A percentile compares a stretch with the other conserved stretches of the same genome.
Evolutionary conservation across 2,797 vertebrate genomes (phyloP).

Genomic region (Psittacula derbiana): DNA sequence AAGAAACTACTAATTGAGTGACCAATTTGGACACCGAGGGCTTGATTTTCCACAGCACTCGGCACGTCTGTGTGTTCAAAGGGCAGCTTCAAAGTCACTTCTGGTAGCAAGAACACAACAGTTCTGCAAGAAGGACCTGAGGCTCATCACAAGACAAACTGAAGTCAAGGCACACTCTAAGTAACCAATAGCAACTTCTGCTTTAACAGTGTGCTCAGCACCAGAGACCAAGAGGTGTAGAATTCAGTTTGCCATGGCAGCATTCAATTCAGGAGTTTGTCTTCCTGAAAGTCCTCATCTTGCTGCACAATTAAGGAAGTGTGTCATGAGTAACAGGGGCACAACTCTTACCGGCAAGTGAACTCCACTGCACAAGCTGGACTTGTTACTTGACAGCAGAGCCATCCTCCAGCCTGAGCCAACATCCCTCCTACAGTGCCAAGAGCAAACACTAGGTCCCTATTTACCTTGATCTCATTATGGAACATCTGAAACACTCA

Average conservation of each 20-base stretch:
- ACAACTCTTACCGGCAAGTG: background rate
- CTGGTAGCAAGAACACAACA: background rate
- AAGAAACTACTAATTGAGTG: constrained; percentile 57
- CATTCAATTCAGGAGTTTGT: background rate
- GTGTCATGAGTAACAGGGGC: background rate
- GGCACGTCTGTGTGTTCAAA: background rate
- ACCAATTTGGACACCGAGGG: constrained; percentile 37
- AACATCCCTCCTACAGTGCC: accelerated
- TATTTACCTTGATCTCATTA: background rate
- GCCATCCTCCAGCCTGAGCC: background rate
- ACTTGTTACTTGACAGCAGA: background rate
- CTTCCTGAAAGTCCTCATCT: background rate
- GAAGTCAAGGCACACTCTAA: background rate
- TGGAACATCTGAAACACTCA: background rate
- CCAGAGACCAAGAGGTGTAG: background rate
- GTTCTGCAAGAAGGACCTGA: constrained; percentile 1
- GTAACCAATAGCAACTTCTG: background rate
- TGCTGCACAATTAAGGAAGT: background rate
- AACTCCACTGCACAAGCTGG: background rate
- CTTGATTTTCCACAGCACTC: constrained; percentile 50
- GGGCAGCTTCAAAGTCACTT: constrained; percentile 28
- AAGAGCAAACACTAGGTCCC: background rate
- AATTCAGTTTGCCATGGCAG: background rate
- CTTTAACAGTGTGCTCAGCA: background rate
- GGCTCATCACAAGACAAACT: background rate